Evolutionary conservation across 2,113 vertebrate species (phyloP), one percentile per base, ranked within the genome.

Genomic region (Varanus komodoensis): DNA sequence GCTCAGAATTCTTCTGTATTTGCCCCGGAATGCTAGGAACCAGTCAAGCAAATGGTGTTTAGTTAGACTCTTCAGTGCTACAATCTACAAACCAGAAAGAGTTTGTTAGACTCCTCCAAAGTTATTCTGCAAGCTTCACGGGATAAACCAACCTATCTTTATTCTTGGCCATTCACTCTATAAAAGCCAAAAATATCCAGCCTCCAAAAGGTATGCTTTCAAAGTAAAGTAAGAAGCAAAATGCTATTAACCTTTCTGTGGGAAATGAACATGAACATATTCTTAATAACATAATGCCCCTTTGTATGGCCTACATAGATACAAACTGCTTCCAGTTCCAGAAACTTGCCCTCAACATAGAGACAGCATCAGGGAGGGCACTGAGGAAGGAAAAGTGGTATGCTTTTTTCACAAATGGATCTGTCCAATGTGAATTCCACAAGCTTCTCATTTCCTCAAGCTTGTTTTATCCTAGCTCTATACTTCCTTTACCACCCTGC

Each of bases 51-150:
- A 96, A 89, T 99, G 97, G 88, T 95, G 92, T 93, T 98, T 98
- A 29, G 97, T 97, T 93, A 99, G 97, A 27, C 94, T 96, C 95
- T 98, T 98, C 95, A 99, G 97, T 54, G 98, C 98, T 91, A 98
- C 97, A 15, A 99, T 98, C 99, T 99, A 92, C 79, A 96, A 95
- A 29, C 23, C 91, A 93, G 9, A 78, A 17, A 52, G 15, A 79
- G 8, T 44, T 57, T 69, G 19, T 68, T 84, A 89, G 48, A 27
- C 19, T 50, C 29, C 14, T 6, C 34, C 32, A 75, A 8, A 19
- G 19, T 32, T 34, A 77, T 29, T 32, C 34, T 52, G 3, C 27
- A 50, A 25, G 4, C 38, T 64, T 61, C 64, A n/a, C 21, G 27
- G 52, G 38, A 81, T 57, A 61, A 57, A 57, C 52, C 19, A 1